Evolutionary conservation across 2,113 vertebrate genomes (phyloP), one percentile per base, ranked within the genome.

Genomic region (Upupa epops): DNA sequence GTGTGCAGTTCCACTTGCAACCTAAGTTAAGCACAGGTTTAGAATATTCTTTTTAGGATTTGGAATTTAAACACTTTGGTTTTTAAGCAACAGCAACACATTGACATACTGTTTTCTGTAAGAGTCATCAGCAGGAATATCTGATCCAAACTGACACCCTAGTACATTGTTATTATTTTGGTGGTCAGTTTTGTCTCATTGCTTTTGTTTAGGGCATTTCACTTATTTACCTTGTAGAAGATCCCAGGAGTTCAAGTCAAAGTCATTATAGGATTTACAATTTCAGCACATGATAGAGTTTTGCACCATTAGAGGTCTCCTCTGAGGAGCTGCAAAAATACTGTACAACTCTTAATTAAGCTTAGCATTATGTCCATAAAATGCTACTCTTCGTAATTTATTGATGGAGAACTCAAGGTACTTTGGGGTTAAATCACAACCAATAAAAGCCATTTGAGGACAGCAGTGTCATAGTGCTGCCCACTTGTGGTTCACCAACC

Each of bases 281-380:
- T 63, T 86, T 77, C 56, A 86, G 73, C 60, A 90, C 51, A 36
- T 86, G 73, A 55, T 59, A 46, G 31, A 83, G 60, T 69, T 92
- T 86, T 77, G 36, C 42, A 70, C 13, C 13, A 36, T 83, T 77
- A 83, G 13, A 94, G 36, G 21, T 49, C 68, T 90, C 76, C 83
- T 93, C 83, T 54, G 26, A 88, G 59, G 63, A 90, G 55, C 31
- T 54, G 80, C 59, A 86, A 86, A 94, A 83, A 77, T 46, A 66
- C 24, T 72, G 85, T 60, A 28, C 37, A 84, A 17, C 19, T 70
- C 55, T 83, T 92, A 83, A 80, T 79, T 90, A 90, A 92, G 42
- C 15, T 52, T 77, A 58, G 28, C 15, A 29, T 83, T 63, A 63
- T 74, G 58, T 13, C 17, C 37, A 63, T 9, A 36, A 54, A 92